A percentile compares a stretch with the other conserved stretches of the same genome.
phyloP scores from a whole-genome alignment of 2,113 vertebrate species.

The Tringa solitaria region DNA sequence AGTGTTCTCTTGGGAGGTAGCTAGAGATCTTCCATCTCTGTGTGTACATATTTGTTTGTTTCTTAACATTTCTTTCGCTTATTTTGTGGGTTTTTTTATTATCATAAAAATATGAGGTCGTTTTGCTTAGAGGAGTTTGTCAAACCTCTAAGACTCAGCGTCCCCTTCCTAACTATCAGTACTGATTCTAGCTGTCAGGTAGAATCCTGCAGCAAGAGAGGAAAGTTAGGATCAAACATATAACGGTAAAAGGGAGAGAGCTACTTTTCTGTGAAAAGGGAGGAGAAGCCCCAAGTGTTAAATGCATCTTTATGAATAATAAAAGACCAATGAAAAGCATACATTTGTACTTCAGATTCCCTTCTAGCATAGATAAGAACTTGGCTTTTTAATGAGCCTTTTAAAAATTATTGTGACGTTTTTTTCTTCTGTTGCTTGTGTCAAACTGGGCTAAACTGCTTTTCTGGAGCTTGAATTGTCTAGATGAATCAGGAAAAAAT shows the following conservation, averaged over 20 bases:
- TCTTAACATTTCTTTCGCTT: background rate
- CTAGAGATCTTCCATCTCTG: background rate
- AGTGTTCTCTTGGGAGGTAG: constrained; percentile 26
- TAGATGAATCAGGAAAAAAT: constrained; percentile 45
- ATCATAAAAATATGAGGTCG: background rate
- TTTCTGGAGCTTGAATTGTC: constrained; percentile 56
- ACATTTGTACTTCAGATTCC: constrained; percentile 60
- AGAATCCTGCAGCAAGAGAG: constrained; percentile 56
- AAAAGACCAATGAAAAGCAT: constrained; percentile 47
- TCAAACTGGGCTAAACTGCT: constrained; percentile 43
- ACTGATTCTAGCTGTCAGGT: constrained; percentile 45
- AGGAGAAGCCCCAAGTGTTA: constrained; percentile 61
- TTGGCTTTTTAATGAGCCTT: constrained; percentile 55
- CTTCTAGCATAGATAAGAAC: constrained; percentile 48
- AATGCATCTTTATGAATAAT: constrained; percentile 62
- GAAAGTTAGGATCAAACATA: constrained; percentile 54
- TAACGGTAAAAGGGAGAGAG: constrained; percentile 13
- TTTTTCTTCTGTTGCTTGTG: constrained; percentile 35
- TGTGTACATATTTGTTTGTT: constrained; percentile 25
- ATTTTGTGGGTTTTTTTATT: background rate
- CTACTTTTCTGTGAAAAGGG: constrained; percentile 46
- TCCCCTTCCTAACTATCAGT: constrained; percentile 17
- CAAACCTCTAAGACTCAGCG: constrained; percentile 19
- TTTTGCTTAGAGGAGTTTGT: constrained; percentile 57
- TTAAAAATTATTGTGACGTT: constrained; percentile 31